phyloP scores from a whole-genome alignment of 1,140 invertebrate genomes.

The Odontomachus brunneus region DNA sequence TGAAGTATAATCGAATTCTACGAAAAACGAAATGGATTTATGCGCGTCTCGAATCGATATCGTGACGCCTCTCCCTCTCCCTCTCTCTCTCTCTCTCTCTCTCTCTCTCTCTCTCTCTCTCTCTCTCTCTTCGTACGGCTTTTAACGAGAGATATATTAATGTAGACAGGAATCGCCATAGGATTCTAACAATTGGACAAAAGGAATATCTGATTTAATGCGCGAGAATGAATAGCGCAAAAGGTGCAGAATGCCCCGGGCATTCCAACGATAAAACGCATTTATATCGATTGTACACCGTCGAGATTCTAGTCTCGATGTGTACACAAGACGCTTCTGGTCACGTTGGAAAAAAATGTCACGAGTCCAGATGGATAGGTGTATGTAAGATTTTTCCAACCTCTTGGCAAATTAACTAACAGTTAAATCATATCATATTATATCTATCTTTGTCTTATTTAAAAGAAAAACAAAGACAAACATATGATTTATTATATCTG shows the following conservation, averaged over 20 bases:
- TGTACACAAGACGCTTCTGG: background rate
- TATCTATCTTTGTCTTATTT: too few relatives aligned
- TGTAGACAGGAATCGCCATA: background rate
- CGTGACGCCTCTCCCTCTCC: background rate
- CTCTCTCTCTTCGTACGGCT: constrained; percentile 14
- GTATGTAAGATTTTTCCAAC: too few relatives aligned
- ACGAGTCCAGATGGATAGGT: too few relatives aligned
- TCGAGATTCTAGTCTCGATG: background rate
- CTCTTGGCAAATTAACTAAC: too few relatives aligned
- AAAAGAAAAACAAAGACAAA: too few relatives aligned
- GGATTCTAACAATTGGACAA: constrained; percentile 9
- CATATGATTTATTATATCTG: too few relatives aligned
- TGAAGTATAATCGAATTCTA: constrained; percentile 26
- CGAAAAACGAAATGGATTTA: constrained; percentile 28
- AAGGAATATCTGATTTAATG: constrained; percentile 27
- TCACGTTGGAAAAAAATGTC: background rate
- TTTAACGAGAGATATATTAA: constrained; percentile 17
- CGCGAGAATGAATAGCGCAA: constrained; percentile 2
- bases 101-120: background rate
- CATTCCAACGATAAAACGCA: background rate
- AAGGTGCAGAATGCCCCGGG: background rate
- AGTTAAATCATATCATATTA: too few relatives aligned
- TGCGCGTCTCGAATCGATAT: constrained; percentile 21
- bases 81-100: too few relatives aligned
- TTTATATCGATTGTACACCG: background rate